Percentiles rank a stretch among this genome's conserved stretches.
phyloP scores from a whole-genome alignment of 2,888 invertebrate genomes.

The Ectemnius cavifrons region DNA sequence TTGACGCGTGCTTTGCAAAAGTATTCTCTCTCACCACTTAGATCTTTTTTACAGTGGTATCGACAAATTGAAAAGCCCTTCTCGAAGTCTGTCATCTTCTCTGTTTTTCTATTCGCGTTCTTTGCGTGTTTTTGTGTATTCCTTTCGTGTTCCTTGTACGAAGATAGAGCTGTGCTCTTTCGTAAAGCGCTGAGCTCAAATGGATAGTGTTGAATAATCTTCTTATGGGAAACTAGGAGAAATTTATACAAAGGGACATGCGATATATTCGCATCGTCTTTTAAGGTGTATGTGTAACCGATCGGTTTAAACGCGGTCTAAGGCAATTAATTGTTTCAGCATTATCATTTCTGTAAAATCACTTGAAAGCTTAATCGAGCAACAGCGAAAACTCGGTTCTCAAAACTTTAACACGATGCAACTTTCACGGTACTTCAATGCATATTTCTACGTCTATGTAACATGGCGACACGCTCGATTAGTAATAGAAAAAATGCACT shows the following conservation, averaged over 20 bases:
- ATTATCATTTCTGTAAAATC: conserved; percentile 32
- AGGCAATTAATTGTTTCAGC: conserved; percentile 42
- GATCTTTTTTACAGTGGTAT: background rate
- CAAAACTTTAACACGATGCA: conserved; percentile 30
- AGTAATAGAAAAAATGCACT: conserved; percentile 56
- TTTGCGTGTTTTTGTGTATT: background rate
- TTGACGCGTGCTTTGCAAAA: conserved; percentile 15
- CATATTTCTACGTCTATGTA: conserved; percentile 33
- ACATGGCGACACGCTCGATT: conserved; percentile 49
- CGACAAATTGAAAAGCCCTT: too few relatives aligned
- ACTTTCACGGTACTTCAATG: conserved; percentile 28
- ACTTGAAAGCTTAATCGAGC: conserved; percentile 28
- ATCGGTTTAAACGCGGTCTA: conserved; percentile 22
- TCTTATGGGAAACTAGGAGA: conserved; percentile 28
- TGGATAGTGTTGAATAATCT: conserved; percentile 22
- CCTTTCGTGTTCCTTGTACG: conserved; percentile 10
- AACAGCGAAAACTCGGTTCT: conserved; percentile 36
- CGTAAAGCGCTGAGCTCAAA: conserved; percentile 45
- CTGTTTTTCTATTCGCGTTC: background rate
- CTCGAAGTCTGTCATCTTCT: background rate
- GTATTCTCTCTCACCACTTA: conserved; percentile 17
- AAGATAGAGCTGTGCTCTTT: conserved; percentile 26
- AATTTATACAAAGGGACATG: conserved; percentile 13
- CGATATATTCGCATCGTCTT: conserved; percentile 26
- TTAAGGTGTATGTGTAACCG: conserved; percentile 20